These are phyloP conservation scores for Tichodroma muraria DNA, from an alignment of 2,113 vertebrate genomes.

Conservation along the genomic window DNA sequence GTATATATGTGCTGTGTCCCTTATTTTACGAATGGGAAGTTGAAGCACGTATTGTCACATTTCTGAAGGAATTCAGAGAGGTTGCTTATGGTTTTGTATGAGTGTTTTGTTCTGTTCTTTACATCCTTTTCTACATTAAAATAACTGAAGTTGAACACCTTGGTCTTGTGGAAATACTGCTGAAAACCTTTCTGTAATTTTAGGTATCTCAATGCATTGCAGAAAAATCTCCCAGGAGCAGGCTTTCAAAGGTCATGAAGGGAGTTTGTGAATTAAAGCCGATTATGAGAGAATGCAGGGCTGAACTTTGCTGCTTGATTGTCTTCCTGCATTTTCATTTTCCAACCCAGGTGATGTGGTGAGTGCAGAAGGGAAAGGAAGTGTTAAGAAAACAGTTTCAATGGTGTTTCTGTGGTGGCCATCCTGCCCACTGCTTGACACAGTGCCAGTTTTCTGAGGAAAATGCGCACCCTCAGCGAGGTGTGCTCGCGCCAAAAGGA, in stretches of 20 bases:
- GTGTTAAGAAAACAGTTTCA: neutral
- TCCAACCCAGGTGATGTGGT: neutral
- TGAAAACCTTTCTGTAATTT: neutral
- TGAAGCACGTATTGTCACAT: neutral
- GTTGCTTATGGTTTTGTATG: neutral
- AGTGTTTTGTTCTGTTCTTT: neutral
- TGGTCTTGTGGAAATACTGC: neutral
- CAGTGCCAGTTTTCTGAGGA: neutral
- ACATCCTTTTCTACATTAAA: neutral
- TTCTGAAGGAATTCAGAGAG: neutral
- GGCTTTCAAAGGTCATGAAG: neutral
- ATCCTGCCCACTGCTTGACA: neutral
- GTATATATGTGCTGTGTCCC: neutral
- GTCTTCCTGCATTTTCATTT: neutral
- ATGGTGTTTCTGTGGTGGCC: neutral
- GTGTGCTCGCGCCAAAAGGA: neutral
- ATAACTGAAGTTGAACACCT: neutral
- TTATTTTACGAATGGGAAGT: neutral
- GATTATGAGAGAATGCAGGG: neutral
- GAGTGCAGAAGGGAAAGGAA: neutral
- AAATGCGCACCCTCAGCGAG: neutral
- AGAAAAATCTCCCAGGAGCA: neutral
- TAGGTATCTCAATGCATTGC: neutral
- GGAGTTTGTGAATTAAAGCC: neutral
- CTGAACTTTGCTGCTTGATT: neutral